Evolutionary conservation across 2,888 invertebrate genomes (phyloP).

Genomic region (Fissipunctia ypsillon): DNA sequence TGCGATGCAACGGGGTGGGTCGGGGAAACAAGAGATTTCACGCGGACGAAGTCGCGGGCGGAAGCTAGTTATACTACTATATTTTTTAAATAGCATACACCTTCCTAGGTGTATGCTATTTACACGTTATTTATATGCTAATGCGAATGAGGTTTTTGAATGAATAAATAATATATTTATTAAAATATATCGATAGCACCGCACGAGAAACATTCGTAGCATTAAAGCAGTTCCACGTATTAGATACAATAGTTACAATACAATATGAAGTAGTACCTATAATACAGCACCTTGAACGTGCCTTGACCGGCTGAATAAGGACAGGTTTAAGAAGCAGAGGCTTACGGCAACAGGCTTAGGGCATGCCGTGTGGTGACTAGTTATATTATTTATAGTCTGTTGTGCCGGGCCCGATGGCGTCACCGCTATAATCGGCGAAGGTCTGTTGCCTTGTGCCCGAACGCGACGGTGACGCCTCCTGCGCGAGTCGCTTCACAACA

Average conservation of each 20-base stretch:
- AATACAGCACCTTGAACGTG: conserved; percentile 61
- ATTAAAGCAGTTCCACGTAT: conserved; percentile 46
- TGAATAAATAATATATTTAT: conserved; percentile 40
- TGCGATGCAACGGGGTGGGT: too few relatives aligned
- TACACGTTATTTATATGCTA: neutral
- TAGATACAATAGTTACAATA: conserved; percentile 56
- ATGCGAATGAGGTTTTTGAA: conserved; percentile 21
- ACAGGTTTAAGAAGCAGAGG: conserved; percentile 65
- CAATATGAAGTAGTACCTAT: conserved; percentile 43
- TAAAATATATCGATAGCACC: conserved; percentile 44
- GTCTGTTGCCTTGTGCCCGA: conserved; percentile 74
- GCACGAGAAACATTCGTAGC: conserved; percentile 44
- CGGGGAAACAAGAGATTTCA: too few relatives aligned
- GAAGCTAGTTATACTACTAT: too few relatives aligned
- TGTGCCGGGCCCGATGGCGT: conserved; percentile 80
- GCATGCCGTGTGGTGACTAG: conserved; percentile 63
- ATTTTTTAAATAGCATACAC: too few relatives aligned
- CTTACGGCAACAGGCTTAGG: conserved; percentile 65
- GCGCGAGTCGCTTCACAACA: conserved; percentile 66
- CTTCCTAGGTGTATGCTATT: neutral
- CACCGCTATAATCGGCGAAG: conserved; percentile 88
- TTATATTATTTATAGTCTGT: conserved; percentile 54
- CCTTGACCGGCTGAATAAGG: conserved; percentile 66
- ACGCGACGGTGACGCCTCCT: conserved; percentile 68
- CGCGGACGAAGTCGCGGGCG: too few relatives aligned